Conservation (phyloP, 92 coral and sea anemone species). For the Zoanthus sansibaricus region DNA sequence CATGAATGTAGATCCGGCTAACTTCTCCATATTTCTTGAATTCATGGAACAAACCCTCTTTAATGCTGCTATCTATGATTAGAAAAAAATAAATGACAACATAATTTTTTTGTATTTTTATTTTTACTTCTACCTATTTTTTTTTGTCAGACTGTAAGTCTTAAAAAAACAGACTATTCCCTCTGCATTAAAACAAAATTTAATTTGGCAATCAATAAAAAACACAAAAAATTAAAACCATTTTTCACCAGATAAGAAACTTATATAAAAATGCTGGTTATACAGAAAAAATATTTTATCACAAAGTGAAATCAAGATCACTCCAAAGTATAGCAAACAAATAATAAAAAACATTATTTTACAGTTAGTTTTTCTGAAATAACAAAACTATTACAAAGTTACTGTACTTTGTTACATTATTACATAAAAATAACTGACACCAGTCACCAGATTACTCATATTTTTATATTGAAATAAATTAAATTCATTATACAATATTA, state of each 20-base stretch:
- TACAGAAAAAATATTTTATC: too few relatives aligned
- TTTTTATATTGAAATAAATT: neutral
- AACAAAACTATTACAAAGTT: neutral
- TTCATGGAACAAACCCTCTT: conserved; percentile 96
- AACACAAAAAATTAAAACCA: too few relatives aligned
- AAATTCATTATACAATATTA: neutral
- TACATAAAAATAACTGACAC: neutral
- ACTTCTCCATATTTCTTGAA: conserved; percentile 99
- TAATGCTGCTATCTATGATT: conserved; percentile 81
- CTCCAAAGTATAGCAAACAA: too few relatives aligned
- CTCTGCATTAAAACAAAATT: too few relatives aligned
- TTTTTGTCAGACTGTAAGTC: too few relatives aligned
- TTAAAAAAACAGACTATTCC: too few relatives aligned
- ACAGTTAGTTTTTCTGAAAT: neutral
- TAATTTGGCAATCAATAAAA: too few relatives aligned
- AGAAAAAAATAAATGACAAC: neutral
- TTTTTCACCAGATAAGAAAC: too few relatives aligned
- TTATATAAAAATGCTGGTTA: too few relatives aligned
- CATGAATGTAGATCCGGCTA: conserved; percentile 86
- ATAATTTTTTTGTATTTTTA: neutral
- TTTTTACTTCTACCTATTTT: too few relatives aligned
- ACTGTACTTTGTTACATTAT: neutral
- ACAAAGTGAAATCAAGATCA: too few relatives aligned
- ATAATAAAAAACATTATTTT: neutral
- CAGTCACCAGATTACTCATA: neutral